Base-by-base conservation (phyloP, 2,113 vertebrate genomes). In the Epinephelus fuscoguttatus region DNA sequence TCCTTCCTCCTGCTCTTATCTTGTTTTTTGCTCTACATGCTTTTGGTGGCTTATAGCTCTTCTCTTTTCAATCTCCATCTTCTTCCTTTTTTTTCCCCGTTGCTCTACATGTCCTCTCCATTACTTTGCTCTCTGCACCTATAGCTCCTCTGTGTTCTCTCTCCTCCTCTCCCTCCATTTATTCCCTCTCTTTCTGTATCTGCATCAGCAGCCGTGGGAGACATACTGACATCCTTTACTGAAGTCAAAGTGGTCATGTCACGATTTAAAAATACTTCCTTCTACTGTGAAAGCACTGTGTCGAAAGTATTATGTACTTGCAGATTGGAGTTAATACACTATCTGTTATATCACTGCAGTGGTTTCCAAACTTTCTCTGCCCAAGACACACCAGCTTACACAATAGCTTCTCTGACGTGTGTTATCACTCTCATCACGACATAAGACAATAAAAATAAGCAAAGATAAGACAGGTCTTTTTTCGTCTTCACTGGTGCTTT, bases 51-150 rank as follows among this genome's bases (percentile, higher is more conserved):
- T 86, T 67, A 73, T 63, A 76, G 80, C 27, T 70, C 77, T 17
- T 45, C 61, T 88, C 70, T 78, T 69, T 62, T 70, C 71, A 68
- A 67, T 84, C 66, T 85, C 37, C n/a, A 23, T 47, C 33, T 17
- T 62, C 59, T 70, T 59, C 62, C 57, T 23, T 62, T 11, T 11
- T 30, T 30, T 30, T 30, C 3, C 30, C 4, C 47, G 18, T 40
- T 62, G 50, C 70, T 72, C 63, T 78, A 75, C 89, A 84, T 79
- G 84, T 78, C 70, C 72, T 74, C 67, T 80, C 74, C 81, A 82
- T 91, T 85, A 88, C 79, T 67, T 63, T 60, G 56, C 61, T 78
- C 78, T 62, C 40, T 78, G 60, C 50, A 79, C 79, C 64, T 84
- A 73, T 68, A 81, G 50, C 70, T 69, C 67, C 56, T 56, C 30